Conservation (phyloP, 64 coral and sea anemone species). For the Porites lutea region DNA sequence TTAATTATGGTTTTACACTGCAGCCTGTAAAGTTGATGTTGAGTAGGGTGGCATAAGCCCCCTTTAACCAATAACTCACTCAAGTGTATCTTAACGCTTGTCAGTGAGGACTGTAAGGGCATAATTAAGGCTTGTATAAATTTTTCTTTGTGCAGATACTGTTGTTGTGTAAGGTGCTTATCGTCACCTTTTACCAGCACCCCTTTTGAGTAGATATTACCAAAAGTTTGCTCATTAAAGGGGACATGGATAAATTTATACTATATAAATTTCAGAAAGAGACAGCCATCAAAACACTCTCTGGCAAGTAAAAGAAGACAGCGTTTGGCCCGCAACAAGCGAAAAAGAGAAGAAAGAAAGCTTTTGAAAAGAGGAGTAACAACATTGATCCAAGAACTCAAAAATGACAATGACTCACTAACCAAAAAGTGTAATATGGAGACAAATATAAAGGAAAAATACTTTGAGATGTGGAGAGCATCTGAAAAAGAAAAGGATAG, state of each 20-base stretch:
- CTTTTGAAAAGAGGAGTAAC: slow-evolving; percentile 36
- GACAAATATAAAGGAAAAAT: slow-evolving; percentile 67
- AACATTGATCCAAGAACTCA: slow-evolving; percentile 9
- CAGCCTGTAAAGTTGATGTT: slow-evolving; percentile 9
- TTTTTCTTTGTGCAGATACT: slow-evolving; percentile 59
- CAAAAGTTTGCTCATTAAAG: slow-evolving; percentile 64
- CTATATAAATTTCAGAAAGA: slow-evolving; percentile 50
- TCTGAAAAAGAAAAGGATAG: slow-evolving; percentile 73
- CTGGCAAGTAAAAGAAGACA: slow-evolving; percentile 61
- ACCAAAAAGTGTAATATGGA: slow-evolving; percentile 43
- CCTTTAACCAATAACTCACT: slow-evolving; percentile 60
- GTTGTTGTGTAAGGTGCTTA: slow-evolving; percentile 62
- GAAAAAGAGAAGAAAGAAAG: slow-evolving; percentile 61
- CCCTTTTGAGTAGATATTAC: slow-evolving; percentile 53
- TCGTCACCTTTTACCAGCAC: slow-evolving; percentile 59
- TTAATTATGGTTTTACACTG: too few relatives aligned
- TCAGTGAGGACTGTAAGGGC: slow-evolving; percentile 60
- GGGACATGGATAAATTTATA: slow-evolving; percentile 66
- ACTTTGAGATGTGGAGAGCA: slow-evolving; percentile 72
- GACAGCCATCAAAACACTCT: slow-evolving; percentile 40
- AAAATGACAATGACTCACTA: slow-evolving; percentile 54
- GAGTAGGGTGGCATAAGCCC: slow-evolving; percentile 26
- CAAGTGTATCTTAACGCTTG: slow-evolving; percentile 43
- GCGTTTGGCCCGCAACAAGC: slow-evolving; percentile 57
- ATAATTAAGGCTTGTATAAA: slow-evolving; percentile 39